These are phyloP conservation scores for Pseudanteris insignis DNA, from an alignment of 2,888 invertebrate species.

Conservation along the genomic window DNA sequence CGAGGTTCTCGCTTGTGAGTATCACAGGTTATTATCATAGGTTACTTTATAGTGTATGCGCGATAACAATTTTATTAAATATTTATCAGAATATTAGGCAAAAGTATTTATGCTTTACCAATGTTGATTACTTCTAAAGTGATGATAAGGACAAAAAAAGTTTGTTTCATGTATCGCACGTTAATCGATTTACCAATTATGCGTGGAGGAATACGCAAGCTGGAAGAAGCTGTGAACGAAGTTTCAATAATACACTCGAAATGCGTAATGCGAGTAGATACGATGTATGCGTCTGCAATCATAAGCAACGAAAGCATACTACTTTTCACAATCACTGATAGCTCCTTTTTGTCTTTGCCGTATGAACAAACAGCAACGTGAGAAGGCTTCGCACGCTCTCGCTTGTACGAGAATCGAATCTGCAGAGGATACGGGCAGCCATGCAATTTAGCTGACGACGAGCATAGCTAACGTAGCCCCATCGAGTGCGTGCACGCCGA, in stretches of 20 bases:
- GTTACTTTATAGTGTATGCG: too few relatives aligned
- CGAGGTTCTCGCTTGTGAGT: too few relatives aligned
- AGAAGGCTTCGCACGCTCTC: conserved; percentile 56
- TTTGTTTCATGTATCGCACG: too few relatives aligned
- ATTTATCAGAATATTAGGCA: too few relatives aligned
- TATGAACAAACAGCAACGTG: conserved; percentile 45
- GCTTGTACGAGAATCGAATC: conserved; percentile 41
- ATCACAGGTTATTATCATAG: too few relatives aligned
- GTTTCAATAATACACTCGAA: conserved; percentile 22
- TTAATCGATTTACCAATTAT: too few relatives aligned
- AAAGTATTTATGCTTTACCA: too few relatives aligned
- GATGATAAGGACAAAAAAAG: too few relatives aligned
- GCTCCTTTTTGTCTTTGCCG: conserved; percentile 33
- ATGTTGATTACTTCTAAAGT: too few relatives aligned
- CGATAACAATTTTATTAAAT: too few relatives aligned
- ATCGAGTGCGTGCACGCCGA: conserved; percentile 22
- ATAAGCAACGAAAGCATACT: conserved; percentile 31
- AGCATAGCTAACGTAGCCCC: conserved; percentile 25
- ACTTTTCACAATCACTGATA: conserved; percentile 30
- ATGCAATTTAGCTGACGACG: conserved; percentile 34
- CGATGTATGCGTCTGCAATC: conserved; percentile 19
- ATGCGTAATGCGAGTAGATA: conserved; percentile 16
- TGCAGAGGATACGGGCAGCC: conserved; percentile 20
- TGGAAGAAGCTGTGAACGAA: conserved; percentile 13
- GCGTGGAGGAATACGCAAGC: conserved; percentile 3